Base-by-base conservation (phyloP, 2,888 invertebrate genomes). In the Patella ulyssiponensis region DNA sequence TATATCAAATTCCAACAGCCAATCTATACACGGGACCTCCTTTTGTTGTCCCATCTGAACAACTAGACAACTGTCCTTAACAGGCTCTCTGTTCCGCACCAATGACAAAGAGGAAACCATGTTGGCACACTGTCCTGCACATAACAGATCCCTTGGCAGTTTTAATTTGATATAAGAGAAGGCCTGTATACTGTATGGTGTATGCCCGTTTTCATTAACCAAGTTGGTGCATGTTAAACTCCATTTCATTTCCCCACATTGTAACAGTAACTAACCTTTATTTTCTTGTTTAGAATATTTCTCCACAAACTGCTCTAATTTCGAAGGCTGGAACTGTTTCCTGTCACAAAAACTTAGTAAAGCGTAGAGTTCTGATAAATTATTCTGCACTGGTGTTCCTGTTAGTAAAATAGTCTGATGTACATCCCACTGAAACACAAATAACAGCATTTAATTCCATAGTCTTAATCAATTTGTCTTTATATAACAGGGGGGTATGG, bases 371-470 rank as follows among this genome's bases (percentile, higher is more conserved):
- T 92, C 92, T 17, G 81, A 77, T 44, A 92, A 84, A 78, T 92
- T 91, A 85, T 92, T 92, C 85, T 92, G 92, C 20, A 92, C 88
- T 11, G 92, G 92, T 12, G 92, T 92, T 3, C 92, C 92, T 17
- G 92, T 92, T 78, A 92, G 82, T 70, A 93, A 83, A 5, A 92
- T 80, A 17, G 84, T 78, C 71, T 86, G 84, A 1, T 82, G 74
- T 52, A 88, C 81, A 73, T 86, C 83, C 86, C 88, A 90, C 91
- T 91, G 82, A 15, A 83, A 82, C 64, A 77, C 53, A 70, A 77
- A 23, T 54, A 77, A 77, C 11, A 74, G 51, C 44, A 70, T 15
- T 44, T 1, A 17, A 17, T 23, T 17, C 51, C 17, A 70, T 33
- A 23, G 27, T 70, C 15, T 33, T 70, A 20, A 17, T 15, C 14